Percentiles rank a stretch among this genome's conserved stretches.
Evolutionary conservation across 2,797 vertebrate genomes (phyloP).

Genomic region (Pantherophis alleghaniensis): DNA sequence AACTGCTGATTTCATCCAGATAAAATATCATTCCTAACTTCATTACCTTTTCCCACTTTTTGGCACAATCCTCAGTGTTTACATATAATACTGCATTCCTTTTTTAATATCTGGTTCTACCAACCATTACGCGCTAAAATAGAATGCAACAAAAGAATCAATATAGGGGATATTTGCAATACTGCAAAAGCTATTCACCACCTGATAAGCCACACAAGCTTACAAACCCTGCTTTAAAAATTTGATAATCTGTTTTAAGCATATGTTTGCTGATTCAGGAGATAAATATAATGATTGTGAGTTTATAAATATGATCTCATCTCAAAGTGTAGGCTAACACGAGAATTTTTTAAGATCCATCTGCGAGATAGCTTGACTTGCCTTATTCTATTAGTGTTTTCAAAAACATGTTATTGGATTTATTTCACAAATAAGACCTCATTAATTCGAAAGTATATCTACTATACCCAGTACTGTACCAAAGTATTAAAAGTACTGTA

Average conservation of each 20-base stretch:
- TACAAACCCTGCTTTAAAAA: not conserved
- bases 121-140: not conserved
- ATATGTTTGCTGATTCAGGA: constrained; percentile 2
- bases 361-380: not conserved
- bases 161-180: constrained; percentile 3
- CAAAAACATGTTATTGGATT: not conserved
- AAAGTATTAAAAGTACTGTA: not conserved
- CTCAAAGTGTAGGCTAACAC: not conserved
- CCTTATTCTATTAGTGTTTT: not conserved
- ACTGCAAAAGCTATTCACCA: constrained; percentile 6
- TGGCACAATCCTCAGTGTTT: not conserved
- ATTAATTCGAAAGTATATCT: not conserved
- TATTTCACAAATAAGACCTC: not conserved
- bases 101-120: constrained; percentile 4
- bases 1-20: not conserved
- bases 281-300: constrained; percentile 3
- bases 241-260: constrained; percentile 4
- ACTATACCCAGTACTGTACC: not conserved
- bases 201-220: constrained; percentile 15
- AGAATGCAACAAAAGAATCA: constrained; percentile 1
- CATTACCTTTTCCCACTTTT: not conserved
- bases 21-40: not conserved
- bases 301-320: not conserved
- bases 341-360: not conserved
- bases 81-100: not conserved